Base-by-base conservation (phyloP, 64 coral and sea anemone species). In the Stichodactyla mertensii region DNA sequence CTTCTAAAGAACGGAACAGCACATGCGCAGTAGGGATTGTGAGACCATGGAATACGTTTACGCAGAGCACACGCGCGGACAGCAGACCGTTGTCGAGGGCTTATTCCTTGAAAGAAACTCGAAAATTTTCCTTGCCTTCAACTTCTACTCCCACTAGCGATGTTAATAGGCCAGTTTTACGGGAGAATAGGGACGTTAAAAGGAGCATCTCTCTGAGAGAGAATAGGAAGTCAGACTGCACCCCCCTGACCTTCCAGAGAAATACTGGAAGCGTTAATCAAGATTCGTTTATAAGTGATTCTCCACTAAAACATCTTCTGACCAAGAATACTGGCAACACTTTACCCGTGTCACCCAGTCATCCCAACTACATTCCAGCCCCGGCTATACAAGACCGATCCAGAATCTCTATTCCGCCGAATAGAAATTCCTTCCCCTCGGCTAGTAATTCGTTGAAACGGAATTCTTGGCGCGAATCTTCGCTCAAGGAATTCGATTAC, bases 261-360 rank as follows among this genome's bases (percentile, higher is more conserved):
- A 53, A 52, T 52, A 5, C 6, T 19, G 78, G 36, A 4, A 52
- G 14, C 36, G 7, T 18, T 2, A 52, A 81, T 53, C 36, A 52
- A 16, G 53, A 81, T 6, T 27, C 16, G 12, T 55, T 62, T 16
- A 60, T 55, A 16, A 10, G 56, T 36, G 60, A 85, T 4, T 85
- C 83, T 2, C 83, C 83, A 61, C n/a, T 85, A 5, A 27, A 85
- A 1, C 55, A 85, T 11, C 60, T 85, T 61, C 83, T 85, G 23
- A 85, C 83, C 6, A 85, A 51, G 83, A 85, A 85, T 55, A 85
- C 83, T 4, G 83, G 55, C 15, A 85, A 81, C 15, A 81, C 78
- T 8, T 52, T 81, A 51, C 52, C 52, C 6, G 51, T 81, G 16
- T 53, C 78, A 6, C 53, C 78, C 6, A 81, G 9, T 16, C 36